Evolutionary conservation across 2,797 vertebrate species (phyloP), one percentile per base, ranked within the genome.

Genomic region (Onychomys arenicola): DNA sequence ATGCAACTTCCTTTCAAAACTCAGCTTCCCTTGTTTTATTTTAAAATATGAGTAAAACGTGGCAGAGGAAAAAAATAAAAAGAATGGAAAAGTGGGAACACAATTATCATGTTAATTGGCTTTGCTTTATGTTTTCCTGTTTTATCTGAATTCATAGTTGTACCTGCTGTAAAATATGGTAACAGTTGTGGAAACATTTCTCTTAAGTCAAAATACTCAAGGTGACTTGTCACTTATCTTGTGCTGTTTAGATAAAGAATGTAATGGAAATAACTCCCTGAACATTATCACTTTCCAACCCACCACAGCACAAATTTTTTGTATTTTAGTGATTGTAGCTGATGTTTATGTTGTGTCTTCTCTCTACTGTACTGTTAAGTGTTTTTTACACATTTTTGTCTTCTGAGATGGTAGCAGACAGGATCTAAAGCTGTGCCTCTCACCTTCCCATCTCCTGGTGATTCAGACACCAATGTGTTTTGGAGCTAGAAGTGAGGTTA

Each of bases 151-250:
- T 78, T 95, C 49, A 82, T 84, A 73, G 34, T 52, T 67, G 23
- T 46, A 67, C 55, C 71, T 96, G 65, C 8, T 94, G 2, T 92
- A 90, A 96, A 96, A 82, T 81, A 94, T 82, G 46, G n/a, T 37
- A 92, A 81, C 40, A 11, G 65, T 87, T 93, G 37, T 55, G 19
- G 46, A 83, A 96, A 90, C 40, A 90, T 87, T 93, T 94, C 9
- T 49, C 59, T 87, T 46, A 87, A 67, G 87, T 82, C 78, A 96
- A 83, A 16, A 52, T 80, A 49, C 52, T 91, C 32, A 49, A 89
- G 75, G 80, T 49, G 59, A 37, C 7, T 94, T 95, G 59, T 37
- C 81, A 92, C 4, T 10, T 76, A 92, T 73, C 69, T 90, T 92
- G 43, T 87, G 86, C 27, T 93, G 6, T 90, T 90, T 89, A 59